phyloP scores from a whole-genome alignment of 2,113 vertebrate genomes.

The Agapornis roseicollis region DNA sequence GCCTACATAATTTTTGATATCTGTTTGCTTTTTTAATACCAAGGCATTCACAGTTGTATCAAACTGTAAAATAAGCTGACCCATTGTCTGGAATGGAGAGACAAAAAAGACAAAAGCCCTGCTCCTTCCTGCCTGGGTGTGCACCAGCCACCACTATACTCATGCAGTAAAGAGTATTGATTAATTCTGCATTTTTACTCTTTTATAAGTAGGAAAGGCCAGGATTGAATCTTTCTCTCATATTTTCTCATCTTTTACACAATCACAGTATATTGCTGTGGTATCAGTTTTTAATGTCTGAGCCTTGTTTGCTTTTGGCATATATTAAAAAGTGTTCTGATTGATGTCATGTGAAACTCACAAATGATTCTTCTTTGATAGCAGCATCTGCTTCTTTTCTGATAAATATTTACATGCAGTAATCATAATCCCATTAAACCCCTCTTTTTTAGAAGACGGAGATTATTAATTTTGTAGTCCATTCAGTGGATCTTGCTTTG shows the following conservation, averaged over 20 bases:
- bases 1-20: neutral
- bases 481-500: neutral
- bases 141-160: accelerated
- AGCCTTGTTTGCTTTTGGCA: neutral
- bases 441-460: neutral
- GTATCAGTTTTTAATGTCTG: neutral
- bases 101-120: neutral
- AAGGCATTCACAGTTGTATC: neutral
- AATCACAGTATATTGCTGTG: neutral
- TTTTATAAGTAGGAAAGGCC: neutral
- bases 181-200: neutral
- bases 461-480: neutral
- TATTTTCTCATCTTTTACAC: neutral
- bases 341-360: neutral
- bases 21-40: neutral
- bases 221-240: neutral
- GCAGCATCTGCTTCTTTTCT: neutral
- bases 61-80: neutral
- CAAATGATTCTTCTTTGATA: neutral
- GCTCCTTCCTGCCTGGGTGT: neutral
- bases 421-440: neutral
- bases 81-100: neutral
- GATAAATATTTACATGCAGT: neutral
- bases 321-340: neutral
- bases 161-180: accelerated